These are phyloP conservation scores for Podocnemis expansa DNA, from an alignment of 2,113 vertebrate species.

Conservation along the genomic window DNA sequence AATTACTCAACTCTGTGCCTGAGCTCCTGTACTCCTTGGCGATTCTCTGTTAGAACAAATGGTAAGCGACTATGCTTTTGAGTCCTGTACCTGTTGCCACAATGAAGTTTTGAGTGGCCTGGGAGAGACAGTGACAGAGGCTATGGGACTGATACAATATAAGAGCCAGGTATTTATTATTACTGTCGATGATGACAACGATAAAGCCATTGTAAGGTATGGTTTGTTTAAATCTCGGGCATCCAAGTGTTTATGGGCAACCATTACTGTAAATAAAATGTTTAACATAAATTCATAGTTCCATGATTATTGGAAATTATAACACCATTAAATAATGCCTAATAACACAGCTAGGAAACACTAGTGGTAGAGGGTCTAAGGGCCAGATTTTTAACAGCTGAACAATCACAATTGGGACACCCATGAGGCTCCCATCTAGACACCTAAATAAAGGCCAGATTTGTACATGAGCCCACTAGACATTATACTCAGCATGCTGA, in stretches of 20 bases:
- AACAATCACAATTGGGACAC: rapidly evolving
- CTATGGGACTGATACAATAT: not conserved
- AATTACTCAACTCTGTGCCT: not conserved
- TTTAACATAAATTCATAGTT: not conserved
- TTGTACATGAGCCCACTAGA: not conserved
- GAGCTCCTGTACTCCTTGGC: not conserved
- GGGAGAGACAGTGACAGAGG: not conserved
- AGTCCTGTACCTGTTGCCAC: not conserved
- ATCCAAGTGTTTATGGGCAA: not conserved
- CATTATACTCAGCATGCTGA: not conserved
- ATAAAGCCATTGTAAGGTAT: not conserved
- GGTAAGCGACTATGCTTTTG: not conserved
- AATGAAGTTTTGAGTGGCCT: not conserved
- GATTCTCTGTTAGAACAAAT: not conserved
- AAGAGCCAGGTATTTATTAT: not conserved
- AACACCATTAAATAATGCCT: not conserved
- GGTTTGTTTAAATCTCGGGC: not conserved
- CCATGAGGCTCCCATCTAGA: rapidly evolving
- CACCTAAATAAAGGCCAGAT: not conserved
- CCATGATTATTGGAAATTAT: not conserved
- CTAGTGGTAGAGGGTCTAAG: not conserved
- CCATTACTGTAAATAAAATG: not conserved
- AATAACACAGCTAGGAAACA: not conserved
- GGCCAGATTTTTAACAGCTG: not conserved
- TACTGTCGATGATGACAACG: not conserved